Percentiles rank a stretch among this genome's conserved stretches.
phyloP scores from a whole-genome alignment of 1,140 invertebrate species.

The Drosophila lowei region DNA sequence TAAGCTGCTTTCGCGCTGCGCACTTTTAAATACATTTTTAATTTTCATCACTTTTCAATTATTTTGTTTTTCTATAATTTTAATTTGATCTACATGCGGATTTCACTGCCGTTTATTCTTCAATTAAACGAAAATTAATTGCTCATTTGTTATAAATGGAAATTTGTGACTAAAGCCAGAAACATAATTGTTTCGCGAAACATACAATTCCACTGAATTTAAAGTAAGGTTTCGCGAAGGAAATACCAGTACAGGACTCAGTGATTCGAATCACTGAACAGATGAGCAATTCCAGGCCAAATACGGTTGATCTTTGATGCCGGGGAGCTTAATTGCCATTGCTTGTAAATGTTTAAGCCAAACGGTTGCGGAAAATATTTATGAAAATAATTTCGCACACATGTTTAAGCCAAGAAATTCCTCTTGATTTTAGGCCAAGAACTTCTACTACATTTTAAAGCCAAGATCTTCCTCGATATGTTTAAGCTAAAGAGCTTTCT shows the following conservation, averaged over 20 bases:
- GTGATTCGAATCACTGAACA: slow-evolving; percentile 29
- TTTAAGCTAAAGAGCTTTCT: slow-evolving; percentile 8
- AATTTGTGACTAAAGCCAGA: background rate
- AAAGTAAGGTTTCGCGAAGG: slow-evolving; percentile 19
- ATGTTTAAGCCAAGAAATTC: too few relatives aligned
- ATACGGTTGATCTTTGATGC: slow-evolving; percentile 14
- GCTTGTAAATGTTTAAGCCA: slow-evolving; percentile 6
- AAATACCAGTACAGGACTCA: slow-evolving; percentile 8
- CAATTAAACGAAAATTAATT: slow-evolving; percentile 26
- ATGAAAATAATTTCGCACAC: background rate
- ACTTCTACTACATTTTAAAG: slow-evolving; percentile 8
- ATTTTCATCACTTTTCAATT: slow-evolving; percentile 49
- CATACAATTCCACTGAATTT: slow-evolving; percentile 32
- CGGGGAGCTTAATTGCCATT: slow-evolving; percentile 22
- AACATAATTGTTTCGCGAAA: background rate
- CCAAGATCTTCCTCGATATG: background rate
- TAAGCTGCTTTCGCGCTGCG: slow-evolving; percentile 49
- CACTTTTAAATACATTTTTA: slow-evolving; percentile 46
- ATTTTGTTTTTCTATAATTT: slow-evolving; percentile 8
- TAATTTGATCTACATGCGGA: background rate
- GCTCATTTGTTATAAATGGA: slow-evolving; percentile 14
- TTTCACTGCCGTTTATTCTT: background rate
- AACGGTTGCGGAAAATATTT: slow-evolving; percentile 16
- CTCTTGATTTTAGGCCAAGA: slow-evolving; percentile 5
- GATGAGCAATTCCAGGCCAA: slow-evolving; percentile 13